phyloP scores from a whole-genome alignment of 1,140 invertebrate species.

The Vanessa tameamea region DNA sequence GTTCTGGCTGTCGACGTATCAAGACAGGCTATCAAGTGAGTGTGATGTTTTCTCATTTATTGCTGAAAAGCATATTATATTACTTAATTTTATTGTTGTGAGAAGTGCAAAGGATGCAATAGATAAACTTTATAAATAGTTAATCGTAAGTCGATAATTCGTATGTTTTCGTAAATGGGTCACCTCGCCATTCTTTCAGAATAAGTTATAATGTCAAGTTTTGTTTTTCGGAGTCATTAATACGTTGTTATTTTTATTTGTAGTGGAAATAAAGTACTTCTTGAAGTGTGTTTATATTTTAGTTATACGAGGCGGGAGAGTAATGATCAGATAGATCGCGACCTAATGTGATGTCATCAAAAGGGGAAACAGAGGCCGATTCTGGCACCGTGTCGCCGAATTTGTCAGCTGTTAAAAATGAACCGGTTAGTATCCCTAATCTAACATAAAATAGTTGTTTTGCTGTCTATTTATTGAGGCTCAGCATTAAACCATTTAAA shows the following conservation, averaged over 20 bases:
- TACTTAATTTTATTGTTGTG: conserved; percentile 44
- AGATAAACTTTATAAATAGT: conserved; percentile 71
- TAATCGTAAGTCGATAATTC: conserved; percentile 73
- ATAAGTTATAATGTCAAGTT: conserved; percentile 32
- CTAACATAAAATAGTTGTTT: neutral
- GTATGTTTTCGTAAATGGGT: conserved; percentile 80
- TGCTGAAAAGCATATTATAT: conserved; percentile 52
- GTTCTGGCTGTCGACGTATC: conserved; percentile 81
- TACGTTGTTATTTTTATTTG: conserved; percentile 27
- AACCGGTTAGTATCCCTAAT: conserved; percentile 67
- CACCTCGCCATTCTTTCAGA: conserved; percentile 75
- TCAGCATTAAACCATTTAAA: too few relatives aligned
- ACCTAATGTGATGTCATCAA: conserved; percentile 81
- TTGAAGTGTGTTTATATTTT: conserved; percentile 57
- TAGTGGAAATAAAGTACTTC: conserved; percentile 33
- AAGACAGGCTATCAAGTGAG: conserved; percentile 60
- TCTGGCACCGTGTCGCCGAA: conserved; percentile 80
- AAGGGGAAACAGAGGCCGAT: conserved; percentile 81
- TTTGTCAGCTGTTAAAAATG: conserved; percentile 75
- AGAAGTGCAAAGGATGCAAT: conserved; percentile 53
- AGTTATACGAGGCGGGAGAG: conserved; percentile 72
- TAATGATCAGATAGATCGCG: conserved; percentile 73
- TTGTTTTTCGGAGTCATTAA: conserved; percentile 27
- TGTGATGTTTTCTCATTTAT: conserved; percentile 41
- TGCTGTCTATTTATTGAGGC: neutral